Evolutionary conservation across 2,888 invertebrate species (phyloP).

Genomic region (Phengaris alcon): DNA sequence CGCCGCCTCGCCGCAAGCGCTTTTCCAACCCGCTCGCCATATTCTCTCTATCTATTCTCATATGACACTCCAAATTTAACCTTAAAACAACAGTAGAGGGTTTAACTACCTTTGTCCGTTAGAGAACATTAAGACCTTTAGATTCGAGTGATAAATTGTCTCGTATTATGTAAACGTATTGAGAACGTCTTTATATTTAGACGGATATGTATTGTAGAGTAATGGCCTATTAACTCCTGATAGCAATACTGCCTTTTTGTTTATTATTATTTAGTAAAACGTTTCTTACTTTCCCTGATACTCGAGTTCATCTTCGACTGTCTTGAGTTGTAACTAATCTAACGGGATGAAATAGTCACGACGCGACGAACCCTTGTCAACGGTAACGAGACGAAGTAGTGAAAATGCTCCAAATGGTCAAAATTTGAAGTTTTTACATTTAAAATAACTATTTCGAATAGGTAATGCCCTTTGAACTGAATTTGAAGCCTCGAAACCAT

Average conservation of each 20-base stretch:
- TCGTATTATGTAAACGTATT: constrained; percentile 39
- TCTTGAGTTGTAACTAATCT: neutral
- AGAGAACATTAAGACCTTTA: constrained; percentile 29
- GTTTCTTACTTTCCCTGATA: neutral
- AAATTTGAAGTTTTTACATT: no score
- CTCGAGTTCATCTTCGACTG: neutral
- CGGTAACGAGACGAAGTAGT: no score
- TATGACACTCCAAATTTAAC: constrained; percentile 29
- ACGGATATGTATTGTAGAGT: constrained; percentile 41
- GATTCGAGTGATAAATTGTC: constrained; percentile 28
- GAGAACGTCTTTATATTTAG: constrained; percentile 43
- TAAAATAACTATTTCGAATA: no score
- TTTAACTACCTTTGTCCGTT: constrained; percentile 24
- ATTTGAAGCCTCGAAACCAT: no score
- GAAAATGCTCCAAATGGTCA: no score
- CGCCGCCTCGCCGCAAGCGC: constrained; percentile 50
- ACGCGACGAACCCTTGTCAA: no score
- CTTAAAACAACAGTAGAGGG: neutral
- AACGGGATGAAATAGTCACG: no score
- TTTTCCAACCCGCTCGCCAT: constrained; percentile 24
- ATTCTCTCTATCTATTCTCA: neutral
- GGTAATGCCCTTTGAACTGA: no score
- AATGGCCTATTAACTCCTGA: constrained; percentile 38
- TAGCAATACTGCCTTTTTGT: neutral
- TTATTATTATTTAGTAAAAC: neutral